Percentiles rank a stretch among this genome's conserved stretches.
phyloP scores from a whole-genome alignment of 2,888 invertebrate genomes.

The Drosophila neutralis region DNA sequence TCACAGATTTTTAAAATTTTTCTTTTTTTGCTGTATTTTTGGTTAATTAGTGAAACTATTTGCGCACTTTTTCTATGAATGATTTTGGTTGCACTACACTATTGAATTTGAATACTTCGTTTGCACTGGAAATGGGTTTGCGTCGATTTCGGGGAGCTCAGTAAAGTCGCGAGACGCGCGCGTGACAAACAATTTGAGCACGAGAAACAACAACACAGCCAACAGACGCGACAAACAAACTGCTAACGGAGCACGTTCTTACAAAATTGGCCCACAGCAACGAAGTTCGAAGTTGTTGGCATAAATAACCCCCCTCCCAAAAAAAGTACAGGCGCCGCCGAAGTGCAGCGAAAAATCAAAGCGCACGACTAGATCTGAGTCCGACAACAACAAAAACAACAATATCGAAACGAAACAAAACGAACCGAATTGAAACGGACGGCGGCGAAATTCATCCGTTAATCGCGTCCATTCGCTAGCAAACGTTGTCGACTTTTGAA shows the following conservation, averaged over 20 bases:
- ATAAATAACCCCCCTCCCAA: background rate
- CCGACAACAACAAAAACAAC: background rate
- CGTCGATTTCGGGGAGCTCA: background rate
- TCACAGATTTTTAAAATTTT: slow-evolving; percentile 18
- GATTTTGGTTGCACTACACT: slow-evolving; percentile 26
- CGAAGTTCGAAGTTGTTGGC: slow-evolving; percentile 9
- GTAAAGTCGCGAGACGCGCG: slow-evolving; percentile 54
- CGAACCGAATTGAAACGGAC: slow-evolving; percentile 10
- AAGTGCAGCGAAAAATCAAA: slow-evolving; percentile 56
- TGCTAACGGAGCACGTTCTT: slow-evolving; percentile 49
- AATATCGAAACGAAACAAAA: slow-evolving; percentile 6
- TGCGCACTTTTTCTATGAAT: slow-evolving; percentile 22
- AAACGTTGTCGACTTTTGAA: slow-evolving; percentile 84
- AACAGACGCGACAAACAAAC: slow-evolving; percentile 24
- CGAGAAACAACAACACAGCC: slow-evolving; percentile 17
- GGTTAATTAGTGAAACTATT: slow-evolving; percentile 35
- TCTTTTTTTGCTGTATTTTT: slow-evolving; percentile 5
- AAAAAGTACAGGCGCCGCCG: slow-evolving; percentile 70
- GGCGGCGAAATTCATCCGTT: slow-evolving; percentile 72
- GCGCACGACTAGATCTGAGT: slow-evolving; percentile 44
- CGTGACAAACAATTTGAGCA: slow-evolving; percentile 62
- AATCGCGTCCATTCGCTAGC: slow-evolving; percentile 84
- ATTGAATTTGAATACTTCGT: slow-evolving; percentile 19
- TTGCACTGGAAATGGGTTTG: slow-evolving; percentile 23
- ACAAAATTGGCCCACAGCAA: slow-evolving; percentile 23